Conservation (phyloP, 2,797 vertebrate species). For the Phrynocephalus forsythii region DNA sequence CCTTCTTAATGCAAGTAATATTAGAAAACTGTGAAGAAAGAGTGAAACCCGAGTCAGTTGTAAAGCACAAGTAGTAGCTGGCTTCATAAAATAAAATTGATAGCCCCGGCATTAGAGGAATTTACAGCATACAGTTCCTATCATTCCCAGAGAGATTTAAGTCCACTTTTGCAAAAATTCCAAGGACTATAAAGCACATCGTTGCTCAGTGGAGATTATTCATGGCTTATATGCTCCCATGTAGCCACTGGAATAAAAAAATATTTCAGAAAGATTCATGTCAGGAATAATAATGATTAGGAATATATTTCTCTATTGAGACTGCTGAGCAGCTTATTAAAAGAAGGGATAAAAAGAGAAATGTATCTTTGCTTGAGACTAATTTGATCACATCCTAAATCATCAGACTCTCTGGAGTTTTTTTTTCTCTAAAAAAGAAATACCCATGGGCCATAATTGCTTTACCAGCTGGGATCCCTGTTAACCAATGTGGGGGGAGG, state of each 20-base stretch:
- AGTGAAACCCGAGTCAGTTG: slow-evolving; percentile 38
- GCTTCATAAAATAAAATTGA: slow-evolving; percentile 58
- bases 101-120: slow-evolving; percentile 37
- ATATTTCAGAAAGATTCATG: slow-evolving; percentile 21
- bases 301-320: slow-evolving; percentile 4
- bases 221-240: not conserved
- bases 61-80: slow-evolving; percentile 56
- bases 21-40: slow-evolving; percentile 54
- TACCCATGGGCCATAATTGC: not conserved
- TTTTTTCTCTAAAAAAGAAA: not conserved
- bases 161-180: slow-evolving; percentile 55
- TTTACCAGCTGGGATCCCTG: not conserved
- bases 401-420: not conserved
- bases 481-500: not conserved
- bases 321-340: slow-evolving; percentile 22
- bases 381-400: not conserved
- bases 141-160: slow-evolving; percentile 54
- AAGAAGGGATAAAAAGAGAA: slow-evolving; percentile 10
- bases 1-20: slow-evolving; percentile 50
- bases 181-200: slow-evolving; percentile 47
- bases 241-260: slow-evolving; percentile 32
- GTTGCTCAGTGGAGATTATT: slow-evolving; percentile 19
- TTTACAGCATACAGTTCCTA: slow-evolving; percentile 45
- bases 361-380: not conserved
- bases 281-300: slow-evolving; percentile 29